phyloP scores from a whole-genome alignment of 1,140 invertebrate species.

The Brachionus rubens region DNA sequence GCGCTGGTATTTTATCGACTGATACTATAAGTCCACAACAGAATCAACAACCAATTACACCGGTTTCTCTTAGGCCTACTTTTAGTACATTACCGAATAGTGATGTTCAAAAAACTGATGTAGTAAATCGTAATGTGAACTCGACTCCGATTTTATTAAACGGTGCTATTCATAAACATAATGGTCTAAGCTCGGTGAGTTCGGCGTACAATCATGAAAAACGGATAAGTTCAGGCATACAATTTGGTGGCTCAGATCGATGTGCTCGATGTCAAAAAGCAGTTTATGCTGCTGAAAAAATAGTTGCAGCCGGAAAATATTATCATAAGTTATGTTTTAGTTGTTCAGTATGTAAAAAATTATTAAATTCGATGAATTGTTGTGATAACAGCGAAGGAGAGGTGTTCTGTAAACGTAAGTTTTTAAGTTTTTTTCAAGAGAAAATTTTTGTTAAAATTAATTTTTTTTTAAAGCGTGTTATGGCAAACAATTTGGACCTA shows the following conservation, averaged over 20 bases:
- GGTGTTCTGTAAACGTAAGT: slow-evolving; percentile 36
- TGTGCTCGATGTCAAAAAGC: slow-evolving; percentile 97
- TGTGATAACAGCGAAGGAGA: slow-evolving; percentile 45
- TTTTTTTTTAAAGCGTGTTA: slow-evolving; percentile 79
- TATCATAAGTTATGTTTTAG: slow-evolving; percentile 40
- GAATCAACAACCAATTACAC: neutral
- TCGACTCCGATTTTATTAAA: neutral
- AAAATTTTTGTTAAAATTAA: no score
- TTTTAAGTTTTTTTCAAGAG: neutral
- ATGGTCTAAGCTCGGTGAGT: neutral
- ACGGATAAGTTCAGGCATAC: neutral
- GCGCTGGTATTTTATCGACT: slow-evolving; percentile 35
- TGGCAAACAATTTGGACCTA: slow-evolving; percentile 83
- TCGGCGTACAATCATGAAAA: slow-evolving; percentile 35
- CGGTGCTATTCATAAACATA: neutral
- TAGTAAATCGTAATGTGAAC: neutral
- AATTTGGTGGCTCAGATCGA: slow-evolving; percentile 36
- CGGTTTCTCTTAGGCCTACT: neutral
- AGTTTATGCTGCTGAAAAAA: slow-evolving; percentile 96
- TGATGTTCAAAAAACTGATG: neutral
- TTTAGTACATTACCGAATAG: neutral
- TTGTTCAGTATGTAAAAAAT: slow-evolving; percentile 28
- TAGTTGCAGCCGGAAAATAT: slow-evolving; percentile 69
- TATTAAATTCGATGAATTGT: slow-evolving; percentile 42
- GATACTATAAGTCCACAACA: neutral